Conservation (phyloP, 2,797 vertebrate species). For the Coreius guichenoti region DNA sequence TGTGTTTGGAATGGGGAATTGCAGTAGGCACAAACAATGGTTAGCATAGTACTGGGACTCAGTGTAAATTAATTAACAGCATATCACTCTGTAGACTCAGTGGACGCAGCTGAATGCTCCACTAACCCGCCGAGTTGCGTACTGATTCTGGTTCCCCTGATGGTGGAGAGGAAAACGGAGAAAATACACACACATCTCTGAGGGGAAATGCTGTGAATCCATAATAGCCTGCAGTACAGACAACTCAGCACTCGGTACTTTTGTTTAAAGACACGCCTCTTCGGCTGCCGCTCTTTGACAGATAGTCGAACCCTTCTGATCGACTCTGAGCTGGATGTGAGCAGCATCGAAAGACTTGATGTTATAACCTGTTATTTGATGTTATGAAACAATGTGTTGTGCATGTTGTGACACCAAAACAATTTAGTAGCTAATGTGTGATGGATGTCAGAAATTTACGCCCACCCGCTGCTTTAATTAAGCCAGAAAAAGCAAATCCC, state of each 20-base stretch:
- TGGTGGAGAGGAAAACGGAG: constrained; percentile 45
- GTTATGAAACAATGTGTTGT: constrained; percentile 38
- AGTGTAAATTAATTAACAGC: constrained; percentile 68
- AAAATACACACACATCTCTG: constrained; percentile 57
- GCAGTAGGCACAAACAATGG: constrained; percentile 50
- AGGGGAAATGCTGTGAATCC: constrained; percentile 54
- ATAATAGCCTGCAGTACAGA: constrained; percentile 47
- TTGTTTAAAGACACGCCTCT: constrained; percentile 25
- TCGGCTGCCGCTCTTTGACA: not conserved
- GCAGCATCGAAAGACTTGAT: not conserved
- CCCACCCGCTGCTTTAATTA: constrained; percentile 42
- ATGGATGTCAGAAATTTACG: constrained; percentile 35
- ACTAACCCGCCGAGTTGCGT: constrained; percentile 58
- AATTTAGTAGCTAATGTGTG: constrained; percentile 37
- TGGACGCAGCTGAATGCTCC: constrained; percentile 64
- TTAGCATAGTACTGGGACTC: constrained; percentile 60
- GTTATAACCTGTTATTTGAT: constrained; percentile 36
- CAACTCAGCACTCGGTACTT: not conserved
- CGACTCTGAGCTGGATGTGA: constrained; percentile 10
- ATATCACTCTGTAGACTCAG: constrained; percentile 61
- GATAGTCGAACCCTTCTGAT: not conserved
- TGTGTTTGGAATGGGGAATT: constrained; percentile 64
- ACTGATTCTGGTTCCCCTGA: constrained; percentile 62
- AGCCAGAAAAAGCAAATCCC: constrained; percentile 38
- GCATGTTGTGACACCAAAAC: constrained; percentile 39